Evolutionary conservation across 2,888 invertebrate genomes (phyloP).

Genomic region (Epistrophella euchroma): DNA sequence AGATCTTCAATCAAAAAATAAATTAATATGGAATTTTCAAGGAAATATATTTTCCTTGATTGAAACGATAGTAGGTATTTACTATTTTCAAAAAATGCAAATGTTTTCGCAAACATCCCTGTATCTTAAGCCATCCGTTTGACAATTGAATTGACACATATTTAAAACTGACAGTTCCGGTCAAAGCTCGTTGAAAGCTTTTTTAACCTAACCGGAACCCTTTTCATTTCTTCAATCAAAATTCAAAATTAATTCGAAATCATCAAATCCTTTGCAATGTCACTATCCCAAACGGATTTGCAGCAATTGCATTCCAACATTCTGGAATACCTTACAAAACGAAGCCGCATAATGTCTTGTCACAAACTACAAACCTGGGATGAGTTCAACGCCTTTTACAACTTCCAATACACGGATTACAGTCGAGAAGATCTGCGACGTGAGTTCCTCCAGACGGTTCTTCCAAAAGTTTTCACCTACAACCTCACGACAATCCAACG

Average conservation of each 20-base stretch:
- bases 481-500: constrained; percentile 33
- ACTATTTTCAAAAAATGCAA: not conserved
- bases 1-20: no score
- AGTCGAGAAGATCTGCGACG: constrained; percentile 44
- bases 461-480: constrained; percentile 53
- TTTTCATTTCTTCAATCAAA: not conserved
- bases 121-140: not conserved
- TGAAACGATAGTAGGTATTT: no score
- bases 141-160: no score
- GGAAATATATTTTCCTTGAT: no score
- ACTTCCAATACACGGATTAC: constrained; percentile 41
- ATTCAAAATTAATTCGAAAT: not conserved
- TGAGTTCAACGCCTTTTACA: constrained; percentile 21
- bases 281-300: not conserved
- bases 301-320: constrained; percentile 42
- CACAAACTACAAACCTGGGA: constrained; percentile 30
- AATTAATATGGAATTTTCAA: no score
- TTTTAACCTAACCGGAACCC: not conserved
- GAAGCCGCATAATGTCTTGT: constrained; percentile 58
- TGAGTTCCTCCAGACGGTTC: constrained; percentile 53
- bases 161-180: not conserved
- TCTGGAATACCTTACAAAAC: constrained; percentile 47
- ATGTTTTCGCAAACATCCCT: not conserved
- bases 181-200: constrained; percentile 3
- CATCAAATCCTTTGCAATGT: not conserved